Evolutionary conservation across 2,888 invertebrate species (phyloP).

Genomic region (Patella caerulea): DNA sequence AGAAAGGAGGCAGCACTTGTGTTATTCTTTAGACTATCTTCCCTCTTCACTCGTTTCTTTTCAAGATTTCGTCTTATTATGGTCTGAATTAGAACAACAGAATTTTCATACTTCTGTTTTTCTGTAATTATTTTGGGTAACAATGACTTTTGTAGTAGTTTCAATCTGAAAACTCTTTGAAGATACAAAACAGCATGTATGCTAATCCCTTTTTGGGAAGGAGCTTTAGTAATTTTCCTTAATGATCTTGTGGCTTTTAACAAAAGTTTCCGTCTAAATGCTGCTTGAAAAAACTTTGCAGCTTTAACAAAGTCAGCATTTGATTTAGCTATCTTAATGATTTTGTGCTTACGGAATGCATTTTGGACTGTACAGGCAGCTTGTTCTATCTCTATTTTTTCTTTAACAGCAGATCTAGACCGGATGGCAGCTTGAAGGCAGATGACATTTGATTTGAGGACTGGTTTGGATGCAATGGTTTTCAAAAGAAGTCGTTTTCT

Average conservation of each 20-base stretch:
- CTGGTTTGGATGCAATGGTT: neutral
- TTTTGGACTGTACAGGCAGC: too few species aligned
- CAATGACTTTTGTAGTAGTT: neutral
- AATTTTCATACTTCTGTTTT: neutral
- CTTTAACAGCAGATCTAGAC: too few species aligned
- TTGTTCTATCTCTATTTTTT: too few species aligned
- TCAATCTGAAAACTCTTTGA: neutral
- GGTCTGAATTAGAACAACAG: neutral
- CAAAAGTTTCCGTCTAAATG: neutral
- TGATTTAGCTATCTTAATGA: neutral
- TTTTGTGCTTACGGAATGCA: too few species aligned
- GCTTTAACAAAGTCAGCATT: neutral
- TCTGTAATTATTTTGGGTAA: too few species aligned
- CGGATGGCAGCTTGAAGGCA: too few species aligned
- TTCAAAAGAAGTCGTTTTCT: constrained; percentile 1
- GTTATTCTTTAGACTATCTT: neutral
- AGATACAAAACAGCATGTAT: too few species aligned
- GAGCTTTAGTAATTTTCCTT: too few species aligned
- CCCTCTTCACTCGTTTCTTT: neutral
- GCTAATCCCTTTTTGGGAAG: too few species aligned
- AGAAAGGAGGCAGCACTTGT: neutral
- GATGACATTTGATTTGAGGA: neutral
- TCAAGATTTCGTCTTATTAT: neutral
- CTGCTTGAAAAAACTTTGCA: neutral
- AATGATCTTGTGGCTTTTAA: neutral